Evolutionary conservation across 2,113 vertebrate species (phyloP).

Genomic region (Tachycineta bicolor): DNA sequence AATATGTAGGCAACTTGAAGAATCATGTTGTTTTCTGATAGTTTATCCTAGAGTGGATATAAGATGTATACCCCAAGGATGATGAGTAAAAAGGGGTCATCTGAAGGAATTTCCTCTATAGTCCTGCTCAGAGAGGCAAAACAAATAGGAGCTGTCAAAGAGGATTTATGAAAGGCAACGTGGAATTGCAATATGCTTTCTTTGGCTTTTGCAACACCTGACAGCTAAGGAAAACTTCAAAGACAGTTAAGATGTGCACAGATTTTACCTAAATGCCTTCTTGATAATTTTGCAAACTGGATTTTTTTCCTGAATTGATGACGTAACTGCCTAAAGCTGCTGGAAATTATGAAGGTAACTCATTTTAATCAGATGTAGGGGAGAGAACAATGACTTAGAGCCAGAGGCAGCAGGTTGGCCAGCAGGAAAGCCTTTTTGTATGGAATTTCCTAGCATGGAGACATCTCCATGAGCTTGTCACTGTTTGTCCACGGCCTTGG

Average conservation of each 20-base stretch:
- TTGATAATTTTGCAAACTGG: not conserved
- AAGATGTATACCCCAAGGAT: not conserved
- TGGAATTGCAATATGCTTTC: not conserved
- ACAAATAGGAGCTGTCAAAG: not conserved
- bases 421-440: not conserved
- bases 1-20: not conserved
- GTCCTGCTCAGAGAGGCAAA: not conserved
- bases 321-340: not conserved
- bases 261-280: not conserved
- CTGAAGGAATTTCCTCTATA: not conserved
- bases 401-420: not conserved
- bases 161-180: not conserved
- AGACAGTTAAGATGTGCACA: not conserved
- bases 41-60: not conserved
- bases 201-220: not conserved
- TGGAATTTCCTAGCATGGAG: not conserved
- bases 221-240: not conserved
- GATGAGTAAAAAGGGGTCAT: not conserved
- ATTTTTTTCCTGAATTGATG: not conserved
- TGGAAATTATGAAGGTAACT: not conserved
- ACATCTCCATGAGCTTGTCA: not conserved
- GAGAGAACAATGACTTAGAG: not conserved
- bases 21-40: not conserved
- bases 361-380: not conserved
- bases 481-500: accelerated